A percentile compares a stretch with the other conserved stretches of the same genome.
These are phyloP conservation scores for Paguma larvata DNA, from an alignment of 2,797 vertebrate species.

Conservation along the genomic window DNA sequence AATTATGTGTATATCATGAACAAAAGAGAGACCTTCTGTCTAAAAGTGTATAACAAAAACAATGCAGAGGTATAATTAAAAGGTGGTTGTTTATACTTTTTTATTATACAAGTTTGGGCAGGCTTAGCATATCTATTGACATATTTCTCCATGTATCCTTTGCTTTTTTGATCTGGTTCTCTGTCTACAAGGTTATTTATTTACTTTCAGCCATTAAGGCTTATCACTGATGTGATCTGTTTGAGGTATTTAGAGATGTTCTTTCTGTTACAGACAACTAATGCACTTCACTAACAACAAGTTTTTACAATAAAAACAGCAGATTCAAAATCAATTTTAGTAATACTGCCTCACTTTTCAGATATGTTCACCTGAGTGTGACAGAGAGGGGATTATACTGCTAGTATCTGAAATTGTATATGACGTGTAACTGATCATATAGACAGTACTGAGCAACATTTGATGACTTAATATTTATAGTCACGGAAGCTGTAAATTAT, in stretches of 20 bases:
- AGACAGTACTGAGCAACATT: neutral
- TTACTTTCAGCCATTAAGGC: neutral
- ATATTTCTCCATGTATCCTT: neutral
- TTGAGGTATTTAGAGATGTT: neutral
- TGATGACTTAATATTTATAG: neutral
- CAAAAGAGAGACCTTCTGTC: neutral
- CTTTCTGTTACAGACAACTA: neutral
- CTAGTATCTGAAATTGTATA: neutral
- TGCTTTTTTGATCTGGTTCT: neutral
- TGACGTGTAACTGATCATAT: neutral
- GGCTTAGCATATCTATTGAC: neutral
- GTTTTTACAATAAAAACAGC: neutral
- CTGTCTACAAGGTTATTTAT: neutral
- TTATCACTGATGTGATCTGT: neutral
- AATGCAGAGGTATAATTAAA: neutral
- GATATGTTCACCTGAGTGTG: neutral
- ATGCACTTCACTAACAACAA: neutral
- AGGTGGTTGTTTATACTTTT: neutral
- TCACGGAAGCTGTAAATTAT: neutral
- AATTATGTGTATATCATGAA: neutral
- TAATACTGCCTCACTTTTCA: neutral
- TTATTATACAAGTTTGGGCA: neutral
- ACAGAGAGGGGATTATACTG: neutral
- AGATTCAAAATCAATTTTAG: neutral
- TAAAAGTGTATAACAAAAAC: neutral